Conservation (phyloP, 1,140 invertebrate genomes). For the Chlorops oryzae region DNA sequence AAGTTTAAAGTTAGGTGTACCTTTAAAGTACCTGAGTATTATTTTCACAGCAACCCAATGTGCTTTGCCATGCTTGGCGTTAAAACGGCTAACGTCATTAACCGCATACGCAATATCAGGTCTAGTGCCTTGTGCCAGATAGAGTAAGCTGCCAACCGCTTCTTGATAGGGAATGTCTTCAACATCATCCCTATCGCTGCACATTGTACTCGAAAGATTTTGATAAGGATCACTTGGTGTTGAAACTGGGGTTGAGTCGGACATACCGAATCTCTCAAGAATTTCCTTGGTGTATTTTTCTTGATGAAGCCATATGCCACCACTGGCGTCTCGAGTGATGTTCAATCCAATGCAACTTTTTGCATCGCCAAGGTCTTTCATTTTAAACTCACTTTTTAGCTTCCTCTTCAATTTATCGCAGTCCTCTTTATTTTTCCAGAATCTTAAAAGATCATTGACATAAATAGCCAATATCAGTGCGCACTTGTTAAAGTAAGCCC, state of each 20-base stretch:
- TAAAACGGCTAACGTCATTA: constrained; percentile 30
- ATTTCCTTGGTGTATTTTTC: constrained; percentile 11
- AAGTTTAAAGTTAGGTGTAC: constrained; percentile 25
- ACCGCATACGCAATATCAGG: constrained; percentile 48
- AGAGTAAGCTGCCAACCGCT: constrained; percentile 43
- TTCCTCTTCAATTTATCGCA: background rate
- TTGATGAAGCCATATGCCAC: background rate
- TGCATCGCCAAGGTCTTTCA: background rate
- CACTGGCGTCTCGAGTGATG: no score
- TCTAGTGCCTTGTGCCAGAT: constrained; percentile 34
- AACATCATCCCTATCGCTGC: background rate
- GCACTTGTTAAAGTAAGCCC: background rate
- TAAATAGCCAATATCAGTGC: background rate
- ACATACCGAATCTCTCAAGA: constrained; percentile 15
- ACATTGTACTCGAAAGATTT: constrained; percentile 1
- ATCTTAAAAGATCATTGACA: background rate
- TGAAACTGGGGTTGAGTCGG: constrained; percentile 11
- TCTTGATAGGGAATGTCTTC: constrained; percentile 30
- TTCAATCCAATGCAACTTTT: no score
- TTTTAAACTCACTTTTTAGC: background rate
- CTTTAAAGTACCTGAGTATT: constrained; percentile 45
- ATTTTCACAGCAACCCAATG: constrained; percentile 43
- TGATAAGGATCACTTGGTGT: constrained; percentile 15
- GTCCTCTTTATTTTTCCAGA: background rate
- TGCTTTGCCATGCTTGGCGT: constrained; percentile 18